Conservation (phyloP, 2,113 vertebrate species). For the Cervus canadensis region DNA sequence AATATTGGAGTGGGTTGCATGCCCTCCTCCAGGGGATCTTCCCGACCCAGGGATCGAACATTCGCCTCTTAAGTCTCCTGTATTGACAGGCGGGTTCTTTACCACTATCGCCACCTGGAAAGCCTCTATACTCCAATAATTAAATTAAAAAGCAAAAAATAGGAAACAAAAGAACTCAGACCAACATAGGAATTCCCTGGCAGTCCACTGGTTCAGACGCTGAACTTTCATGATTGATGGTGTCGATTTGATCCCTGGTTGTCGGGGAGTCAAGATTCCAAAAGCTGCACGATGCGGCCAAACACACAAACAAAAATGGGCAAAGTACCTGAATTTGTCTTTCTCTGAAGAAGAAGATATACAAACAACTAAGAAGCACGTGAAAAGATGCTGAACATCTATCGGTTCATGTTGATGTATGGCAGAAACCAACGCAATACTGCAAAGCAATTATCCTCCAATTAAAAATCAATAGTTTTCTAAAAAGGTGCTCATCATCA, state of each 20-base stretch:
- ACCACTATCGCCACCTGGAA: background rate
- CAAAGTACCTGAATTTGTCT: background rate
- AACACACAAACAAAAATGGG: background rate
- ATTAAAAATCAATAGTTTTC: background rate
- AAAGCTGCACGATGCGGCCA: accelerated
- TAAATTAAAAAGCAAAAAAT: background rate
- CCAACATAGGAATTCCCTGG: background rate
- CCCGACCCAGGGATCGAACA: background rate
- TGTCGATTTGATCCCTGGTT: background rate
- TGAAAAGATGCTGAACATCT: background rate
- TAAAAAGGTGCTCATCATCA: background rate
- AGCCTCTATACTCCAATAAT: background rate
- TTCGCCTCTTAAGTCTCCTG: background rate
- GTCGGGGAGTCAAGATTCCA: background rate
- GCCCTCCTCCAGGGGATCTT: background rate
- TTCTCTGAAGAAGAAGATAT: background rate
- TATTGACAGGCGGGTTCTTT: background rate
- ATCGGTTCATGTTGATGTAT: accelerated
- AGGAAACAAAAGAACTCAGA: background rate
- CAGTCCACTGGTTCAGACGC: background rate
- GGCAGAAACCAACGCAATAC: background rate
- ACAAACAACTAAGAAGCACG: background rate
- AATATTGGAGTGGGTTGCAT: background rate
- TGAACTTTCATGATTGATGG: background rate
- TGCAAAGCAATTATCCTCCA: background rate